phyloP scores from a whole-genome alignment of 1,140 invertebrate species.

The Apis laboriosa region DNA sequence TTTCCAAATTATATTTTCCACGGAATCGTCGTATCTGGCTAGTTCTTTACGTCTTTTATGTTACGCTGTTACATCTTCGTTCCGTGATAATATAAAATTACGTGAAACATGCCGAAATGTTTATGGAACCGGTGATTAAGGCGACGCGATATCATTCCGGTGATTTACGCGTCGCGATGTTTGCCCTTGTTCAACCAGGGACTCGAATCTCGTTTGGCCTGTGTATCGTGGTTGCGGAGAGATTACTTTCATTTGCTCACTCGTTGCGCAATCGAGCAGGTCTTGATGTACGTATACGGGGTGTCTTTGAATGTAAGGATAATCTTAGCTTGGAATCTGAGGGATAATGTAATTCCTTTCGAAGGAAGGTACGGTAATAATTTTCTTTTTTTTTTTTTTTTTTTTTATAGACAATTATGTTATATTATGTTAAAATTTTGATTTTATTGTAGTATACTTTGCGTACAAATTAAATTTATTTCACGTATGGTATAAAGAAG shows the following conservation, averaged over 20 bases:
- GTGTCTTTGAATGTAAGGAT: neutral
- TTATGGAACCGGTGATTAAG: constrained; percentile 34
- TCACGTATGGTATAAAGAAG: no score
- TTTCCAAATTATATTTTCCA: constrained; percentile 22
- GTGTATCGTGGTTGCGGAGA: neutral
- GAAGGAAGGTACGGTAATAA: no score
- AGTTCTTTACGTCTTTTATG: constrained; percentile 20
- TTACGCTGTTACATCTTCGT: constrained; percentile 14
- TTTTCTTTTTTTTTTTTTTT: no score
- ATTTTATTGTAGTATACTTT: no score
- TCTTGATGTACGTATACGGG: neutral
- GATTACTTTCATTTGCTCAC: constrained; percentile 1
- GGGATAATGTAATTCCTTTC: no score
- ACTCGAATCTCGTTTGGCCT: neutral
- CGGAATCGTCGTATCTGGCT: constrained; percentile 3
- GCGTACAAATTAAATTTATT: no score
- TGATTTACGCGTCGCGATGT: constrained; percentile 23
- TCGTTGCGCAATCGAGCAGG: constrained; percentile 3
- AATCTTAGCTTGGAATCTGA: neutral
- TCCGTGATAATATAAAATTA: neutral
- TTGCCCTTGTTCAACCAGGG: constrained; percentile 8
- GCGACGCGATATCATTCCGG: constrained; percentile 32
- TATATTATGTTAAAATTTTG: no score
- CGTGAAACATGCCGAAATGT: constrained; percentile 23
- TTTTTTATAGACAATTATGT: no score